Conservation (phyloP, 2,113 vertebrate genomes). For the Camelus dromedarius region DNA sequence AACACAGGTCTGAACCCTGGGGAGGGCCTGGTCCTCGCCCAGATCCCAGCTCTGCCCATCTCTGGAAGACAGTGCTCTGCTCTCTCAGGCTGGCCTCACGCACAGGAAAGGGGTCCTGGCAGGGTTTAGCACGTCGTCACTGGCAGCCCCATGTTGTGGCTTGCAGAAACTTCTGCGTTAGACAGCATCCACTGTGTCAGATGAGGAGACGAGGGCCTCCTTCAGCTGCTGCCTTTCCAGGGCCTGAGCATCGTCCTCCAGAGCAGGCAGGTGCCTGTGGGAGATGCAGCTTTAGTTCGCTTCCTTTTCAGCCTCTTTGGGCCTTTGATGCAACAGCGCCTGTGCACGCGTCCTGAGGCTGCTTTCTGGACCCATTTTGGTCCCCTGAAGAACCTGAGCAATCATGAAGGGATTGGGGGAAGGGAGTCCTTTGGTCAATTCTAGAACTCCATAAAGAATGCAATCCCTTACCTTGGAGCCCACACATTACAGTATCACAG, state of each 20-base stretch:
- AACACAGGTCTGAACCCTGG: background rate
- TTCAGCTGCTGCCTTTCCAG: background rate
- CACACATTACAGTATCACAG: background rate
- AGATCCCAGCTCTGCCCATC: background rate
- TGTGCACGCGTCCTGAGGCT: background rate
- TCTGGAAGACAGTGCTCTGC: background rate
- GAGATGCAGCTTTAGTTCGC: too few species aligned
- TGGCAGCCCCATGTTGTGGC: background rate
- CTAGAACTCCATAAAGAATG: background rate
- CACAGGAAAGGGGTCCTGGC: background rate
- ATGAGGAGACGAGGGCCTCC: background rate
- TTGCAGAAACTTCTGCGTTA: background rate
- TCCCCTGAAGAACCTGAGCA: background rate
- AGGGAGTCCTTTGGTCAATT: background rate
- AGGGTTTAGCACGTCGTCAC: fast-evolving
- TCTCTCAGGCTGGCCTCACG: background rate
- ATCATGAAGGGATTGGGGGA: background rate
- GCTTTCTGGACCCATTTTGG: background rate
- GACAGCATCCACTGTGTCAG: background rate
- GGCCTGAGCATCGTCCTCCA: background rate
- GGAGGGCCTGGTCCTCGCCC: background rate
- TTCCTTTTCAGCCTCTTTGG: background rate
- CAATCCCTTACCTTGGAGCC: background rate
- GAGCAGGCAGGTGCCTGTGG: background rate
- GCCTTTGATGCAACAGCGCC: too few species aligned